phyloP scores from a whole-genome alignment of 2,888 invertebrate genomes.

The Chydorus sphaericus region DNA sequence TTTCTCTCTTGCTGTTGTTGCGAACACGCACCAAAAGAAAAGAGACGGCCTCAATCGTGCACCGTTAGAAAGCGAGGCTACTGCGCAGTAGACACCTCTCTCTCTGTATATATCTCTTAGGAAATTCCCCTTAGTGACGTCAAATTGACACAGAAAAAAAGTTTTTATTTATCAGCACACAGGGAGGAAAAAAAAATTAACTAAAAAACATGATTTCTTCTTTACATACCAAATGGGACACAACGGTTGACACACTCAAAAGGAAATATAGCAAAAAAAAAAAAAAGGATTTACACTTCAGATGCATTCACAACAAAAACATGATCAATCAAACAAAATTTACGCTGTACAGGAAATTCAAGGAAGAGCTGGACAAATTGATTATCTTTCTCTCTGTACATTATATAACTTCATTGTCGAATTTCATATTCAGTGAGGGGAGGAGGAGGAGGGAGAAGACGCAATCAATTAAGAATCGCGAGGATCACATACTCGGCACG shows the following conservation, averaged over 20 bases:
- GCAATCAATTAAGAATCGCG: too few species aligned
- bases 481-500: conserved; percentile 7
- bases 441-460: too few species aligned
- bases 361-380: conserved; percentile 3
- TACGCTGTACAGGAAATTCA: too few species aligned
- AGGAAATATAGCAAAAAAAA: too few species aligned
- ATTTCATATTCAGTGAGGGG: too few species aligned
- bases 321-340: too few species aligned
- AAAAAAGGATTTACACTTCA: background rate
- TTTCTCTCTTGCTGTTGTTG: too few species aligned
- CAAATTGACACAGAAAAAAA: background rate
- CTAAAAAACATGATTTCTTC: background rate
- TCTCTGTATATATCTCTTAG: background rate
- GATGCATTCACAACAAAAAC: too few species aligned
- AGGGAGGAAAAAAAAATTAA: background rate
- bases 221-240: background rate
- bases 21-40: conserved; percentile 1
- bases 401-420: conserved; percentile 1
- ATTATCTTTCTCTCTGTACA: background rate
- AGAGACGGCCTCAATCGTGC: conserved; percentile 7
- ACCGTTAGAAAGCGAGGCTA: conserved; percentile 8
- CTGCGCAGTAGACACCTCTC: conserved; percentile 1
- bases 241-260: background rate
- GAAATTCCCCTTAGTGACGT: conserved; percentile 2
- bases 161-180: conserved; percentile 5